These are phyloP conservation scores for Diadophis punctatus DNA, from an alignment of 2,113 vertebrate genomes.

Conservation along the genomic window DNA sequence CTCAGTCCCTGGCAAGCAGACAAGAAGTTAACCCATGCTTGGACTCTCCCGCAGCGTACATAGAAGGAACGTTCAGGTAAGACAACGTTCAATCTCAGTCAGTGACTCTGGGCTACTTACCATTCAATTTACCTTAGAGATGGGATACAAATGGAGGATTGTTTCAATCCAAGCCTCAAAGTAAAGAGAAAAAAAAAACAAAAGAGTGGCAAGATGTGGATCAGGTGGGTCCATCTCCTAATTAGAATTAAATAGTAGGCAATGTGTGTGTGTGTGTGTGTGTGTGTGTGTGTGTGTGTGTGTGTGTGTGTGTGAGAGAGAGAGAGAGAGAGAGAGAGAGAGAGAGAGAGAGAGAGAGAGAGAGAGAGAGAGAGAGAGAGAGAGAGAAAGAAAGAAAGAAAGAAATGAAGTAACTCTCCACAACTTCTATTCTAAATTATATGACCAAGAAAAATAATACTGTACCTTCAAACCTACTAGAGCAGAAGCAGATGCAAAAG, in stretches of 20 bases:
- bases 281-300: too few relatives aligned
- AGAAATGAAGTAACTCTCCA: background rate
- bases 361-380: too few relatives aligned
- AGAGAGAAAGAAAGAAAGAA: too few relatives aligned
- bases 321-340: too few relatives aligned
- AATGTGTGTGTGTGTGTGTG: background rate
- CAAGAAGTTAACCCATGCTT: too few relatives aligned
- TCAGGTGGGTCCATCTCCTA: background rate
- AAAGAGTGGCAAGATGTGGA: background rate
- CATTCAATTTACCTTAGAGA: background rate
- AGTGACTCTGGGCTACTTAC: background rate
- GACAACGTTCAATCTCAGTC: background rate
- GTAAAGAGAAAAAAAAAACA: background rate
- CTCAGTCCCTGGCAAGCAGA: too few relatives aligned
- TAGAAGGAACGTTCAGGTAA: too few relatives aligned
- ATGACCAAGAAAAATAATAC: background rate
- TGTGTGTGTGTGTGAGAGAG: too few relatives aligned
- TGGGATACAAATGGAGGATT: too few relatives aligned
- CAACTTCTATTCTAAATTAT: background rate
- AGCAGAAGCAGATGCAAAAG: background rate
- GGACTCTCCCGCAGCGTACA: too few relatives aligned
- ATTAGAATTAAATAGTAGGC: background rate
- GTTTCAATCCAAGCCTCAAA: background rate
- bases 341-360: too few relatives aligned
- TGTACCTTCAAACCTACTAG: background rate